Evolutionary conservation across 2,797 vertebrate species (phyloP).

Genomic region (Decapterus maruadsi): DNA sequence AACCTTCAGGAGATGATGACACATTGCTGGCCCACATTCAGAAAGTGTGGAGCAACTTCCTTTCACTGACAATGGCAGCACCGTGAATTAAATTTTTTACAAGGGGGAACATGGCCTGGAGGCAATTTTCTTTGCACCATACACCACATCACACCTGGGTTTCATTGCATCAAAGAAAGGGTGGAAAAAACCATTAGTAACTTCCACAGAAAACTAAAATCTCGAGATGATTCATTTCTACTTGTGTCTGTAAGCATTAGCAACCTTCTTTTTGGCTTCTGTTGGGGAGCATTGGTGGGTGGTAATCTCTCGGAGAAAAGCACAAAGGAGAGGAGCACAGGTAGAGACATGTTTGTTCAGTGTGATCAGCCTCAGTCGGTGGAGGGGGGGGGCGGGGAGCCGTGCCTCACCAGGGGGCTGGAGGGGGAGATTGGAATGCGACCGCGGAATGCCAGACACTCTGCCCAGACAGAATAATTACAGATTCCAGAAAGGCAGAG

Average conservation of each 20-base stretch:
- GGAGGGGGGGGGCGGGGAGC: constrained; percentile 71
- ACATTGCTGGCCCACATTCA: constrained; percentile 41
- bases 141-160: constrained; percentile 40
- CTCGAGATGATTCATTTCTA: constrained; percentile 16
- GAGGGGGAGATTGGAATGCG: constrained; percentile 84
- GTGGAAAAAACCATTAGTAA: neutral
- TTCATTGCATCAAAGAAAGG: constrained; percentile 26
- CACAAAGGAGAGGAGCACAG: constrained; percentile 70
- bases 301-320: constrained; percentile 23
- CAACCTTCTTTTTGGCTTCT: neutral
- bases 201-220: constrained; percentile 11
- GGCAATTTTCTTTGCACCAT: constrained; percentile 8
- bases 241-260: neutral
- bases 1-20: constrained; percentile 55
- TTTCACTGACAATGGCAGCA: constrained; percentile 10
- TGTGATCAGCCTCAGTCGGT: constrained; percentile 59
- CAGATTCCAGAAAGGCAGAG: constrained; percentile 78
- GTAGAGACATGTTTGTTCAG: constrained; percentile 78
- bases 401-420: constrained; percentile 72
- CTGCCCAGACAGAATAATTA: constrained; percentile 86
- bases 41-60: constrained; percentile 48
- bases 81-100: constrained; percentile 8
- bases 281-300: neutral
- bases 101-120: neutral
- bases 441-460: constrained; percentile 88